Conservation (phyloP, 2,113 vertebrate species). For the Paratilapia polleni region DNA sequence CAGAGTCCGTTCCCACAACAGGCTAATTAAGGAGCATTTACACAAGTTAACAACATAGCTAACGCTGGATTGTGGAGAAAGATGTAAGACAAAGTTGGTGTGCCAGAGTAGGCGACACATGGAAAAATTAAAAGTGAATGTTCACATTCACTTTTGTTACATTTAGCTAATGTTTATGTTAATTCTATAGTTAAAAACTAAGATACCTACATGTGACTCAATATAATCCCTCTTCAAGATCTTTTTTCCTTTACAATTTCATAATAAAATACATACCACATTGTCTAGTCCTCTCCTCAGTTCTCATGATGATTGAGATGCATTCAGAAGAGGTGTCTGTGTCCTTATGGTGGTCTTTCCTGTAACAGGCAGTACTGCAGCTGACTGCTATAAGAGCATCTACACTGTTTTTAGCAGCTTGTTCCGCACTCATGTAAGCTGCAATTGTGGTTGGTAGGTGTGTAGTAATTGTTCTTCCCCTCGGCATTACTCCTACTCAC, state of each 20-base stretch:
- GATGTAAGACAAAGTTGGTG: constrained; percentile 18
- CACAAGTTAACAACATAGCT: constrained; percentile 5
- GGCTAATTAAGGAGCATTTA: constrained; percentile 39
- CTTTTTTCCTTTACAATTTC: neutral
- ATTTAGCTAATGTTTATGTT: neutral
- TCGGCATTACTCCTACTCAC: constrained; percentile 54
- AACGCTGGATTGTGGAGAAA: constrained; percentile 5
- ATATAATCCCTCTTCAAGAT: neutral
- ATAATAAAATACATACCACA: constrained; percentile 31
- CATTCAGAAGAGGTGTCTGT: constrained; percentile 10
- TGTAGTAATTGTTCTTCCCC: constrained; percentile 54
- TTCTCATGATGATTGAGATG: constrained; percentile 34
- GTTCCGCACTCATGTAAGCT: constrained; percentile 18
- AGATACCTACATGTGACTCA: neutral
- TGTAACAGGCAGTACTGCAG: neutral
- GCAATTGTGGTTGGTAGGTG: constrained; percentile 45
- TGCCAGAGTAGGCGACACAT: constrained; percentile 7
- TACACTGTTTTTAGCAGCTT: constrained; percentile 32
- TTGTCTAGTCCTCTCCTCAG: neutral
- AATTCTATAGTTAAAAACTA: neutral
- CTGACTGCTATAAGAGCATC: neutral
- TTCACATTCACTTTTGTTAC: neutral
- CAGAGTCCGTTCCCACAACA: constrained; percentile 36
- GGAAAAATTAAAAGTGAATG: neutral
- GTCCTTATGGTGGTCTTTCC: constrained; percentile 11